Conservation (phyloP, 1,140 invertebrate species). For the Drosophila sp. region DNA sequence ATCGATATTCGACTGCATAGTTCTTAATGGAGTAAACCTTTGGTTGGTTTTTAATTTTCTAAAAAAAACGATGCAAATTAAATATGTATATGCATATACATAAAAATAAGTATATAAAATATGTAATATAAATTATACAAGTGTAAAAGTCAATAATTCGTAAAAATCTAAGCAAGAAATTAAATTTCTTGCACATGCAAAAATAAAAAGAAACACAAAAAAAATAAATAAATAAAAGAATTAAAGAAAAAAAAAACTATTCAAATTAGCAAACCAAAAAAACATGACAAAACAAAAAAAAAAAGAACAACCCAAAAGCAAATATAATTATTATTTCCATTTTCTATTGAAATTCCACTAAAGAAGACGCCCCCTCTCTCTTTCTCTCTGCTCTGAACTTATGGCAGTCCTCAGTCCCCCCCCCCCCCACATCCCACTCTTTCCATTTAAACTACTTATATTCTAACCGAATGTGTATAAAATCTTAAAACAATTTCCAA, state of each 20-base stretch:
- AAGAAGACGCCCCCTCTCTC: not conserved
- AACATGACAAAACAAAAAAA: not conserved
- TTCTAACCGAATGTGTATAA: constrained; percentile 48
- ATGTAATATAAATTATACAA: constrained; percentile 21
- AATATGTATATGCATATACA: not conserved
- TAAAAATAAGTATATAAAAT: constrained; percentile 21
- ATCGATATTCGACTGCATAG: constrained; percentile 10
- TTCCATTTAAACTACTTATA: too few relatives aligned
- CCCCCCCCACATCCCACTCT: not conserved
- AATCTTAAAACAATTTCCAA: constrained; percentile 55
- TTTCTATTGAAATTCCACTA: not conserved
- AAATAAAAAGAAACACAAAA: constrained; percentile 28
- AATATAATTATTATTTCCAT: not conserved
- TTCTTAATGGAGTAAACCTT: constrained; percentile 1
- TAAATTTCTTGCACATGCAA: constrained; percentile 65
- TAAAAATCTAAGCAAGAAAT: constrained; percentile 68
- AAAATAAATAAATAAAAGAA: constrained; percentile 15
- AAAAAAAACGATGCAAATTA: constrained; percentile 35
- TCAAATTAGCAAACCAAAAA: constrained; percentile 37
- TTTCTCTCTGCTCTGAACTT: too few relatives aligned
- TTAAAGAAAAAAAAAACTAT: constrained; percentile 26
- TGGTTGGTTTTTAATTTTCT: constrained; percentile 29
- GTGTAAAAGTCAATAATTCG: constrained; percentile 50
- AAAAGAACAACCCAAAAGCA: not conserved
- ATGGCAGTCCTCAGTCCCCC: too few relatives aligned